These are phyloP conservation scores for Falco concolor DNA, from an alignment of 2,797 vertebrate genomes.

Conservation along the genomic window DNA sequence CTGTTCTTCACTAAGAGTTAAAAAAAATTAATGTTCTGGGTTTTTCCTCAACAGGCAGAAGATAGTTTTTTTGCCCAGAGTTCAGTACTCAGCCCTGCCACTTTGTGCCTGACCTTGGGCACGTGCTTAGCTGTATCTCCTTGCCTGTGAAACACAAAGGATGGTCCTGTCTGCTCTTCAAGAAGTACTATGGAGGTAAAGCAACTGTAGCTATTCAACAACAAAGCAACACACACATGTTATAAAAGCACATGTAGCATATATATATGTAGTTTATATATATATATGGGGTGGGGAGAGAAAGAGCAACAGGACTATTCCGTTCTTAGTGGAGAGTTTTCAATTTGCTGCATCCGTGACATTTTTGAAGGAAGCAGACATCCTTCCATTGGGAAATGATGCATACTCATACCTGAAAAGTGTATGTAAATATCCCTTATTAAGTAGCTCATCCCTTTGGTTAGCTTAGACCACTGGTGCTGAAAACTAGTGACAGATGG, in stretches of 20 bases:
- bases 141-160: not conserved
- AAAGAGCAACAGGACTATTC: not conserved
- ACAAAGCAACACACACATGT: not conserved
- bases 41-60: not conserved
- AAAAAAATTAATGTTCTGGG: not conserved
- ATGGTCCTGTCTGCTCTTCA: not conserved
- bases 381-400: not conserved
- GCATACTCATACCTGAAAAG: not conserved
- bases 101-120: not conserved
- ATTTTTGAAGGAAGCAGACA: not conserved
- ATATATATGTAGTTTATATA: not conserved
- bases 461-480: not conserved
- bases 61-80: not conserved
- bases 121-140: not conserved
- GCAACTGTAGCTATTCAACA: not conserved
- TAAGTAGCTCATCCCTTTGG: not conserved
- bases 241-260: not conserved
- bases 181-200: not conserved
- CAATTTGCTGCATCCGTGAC: not conserved
- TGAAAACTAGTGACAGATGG: not conserved
- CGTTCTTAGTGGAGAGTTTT: not conserved
- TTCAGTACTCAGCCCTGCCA: not conserved
- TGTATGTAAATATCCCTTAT: not conserved
- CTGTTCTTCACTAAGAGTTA: not conserved
- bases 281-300: accelerated